A percentile compares a stretch with the other conserved stretches of the same genome.
phyloP scores from a whole-genome alignment of 2,888 invertebrate genomes.

The Tryphoninae sp. region DNA sequence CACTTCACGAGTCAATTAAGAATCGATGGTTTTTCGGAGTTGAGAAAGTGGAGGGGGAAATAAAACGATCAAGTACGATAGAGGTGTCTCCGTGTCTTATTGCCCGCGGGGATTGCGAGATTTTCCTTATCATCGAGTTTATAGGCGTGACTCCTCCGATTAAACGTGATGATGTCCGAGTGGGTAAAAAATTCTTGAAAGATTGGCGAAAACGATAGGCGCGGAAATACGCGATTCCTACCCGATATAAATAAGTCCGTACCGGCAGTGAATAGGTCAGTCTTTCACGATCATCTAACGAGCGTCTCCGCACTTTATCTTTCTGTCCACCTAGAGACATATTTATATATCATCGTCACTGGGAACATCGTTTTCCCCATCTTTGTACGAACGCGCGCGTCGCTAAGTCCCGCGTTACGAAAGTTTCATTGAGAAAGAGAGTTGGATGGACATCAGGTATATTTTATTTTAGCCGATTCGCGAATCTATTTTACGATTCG shows the following conservation, averaged over 20 bases:
- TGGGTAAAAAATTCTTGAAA: slow-evolving; percentile 1
- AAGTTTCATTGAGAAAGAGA: slow-evolving; percentile 51
- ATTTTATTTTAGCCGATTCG: neutral
- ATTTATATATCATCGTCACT: slow-evolving; percentile 1
- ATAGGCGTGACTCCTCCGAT: slow-evolving; percentile 40
- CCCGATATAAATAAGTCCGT: slow-evolving; percentile 51
- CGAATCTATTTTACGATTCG: neutral
- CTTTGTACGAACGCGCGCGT: slow-evolving; percentile 32
- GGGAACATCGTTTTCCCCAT: slow-evolving; percentile 6
- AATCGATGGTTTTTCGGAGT: no score
- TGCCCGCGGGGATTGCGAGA: slow-evolving; percentile 22
- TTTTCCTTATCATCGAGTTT: slow-evolving; percentile 50
- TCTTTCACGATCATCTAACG: slow-evolving; percentile 53
- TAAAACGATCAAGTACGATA: neutral
- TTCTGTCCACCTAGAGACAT: slow-evolving; percentile 5
- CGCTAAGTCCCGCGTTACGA: slow-evolving; percentile 37
- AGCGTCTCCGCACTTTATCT: slow-evolving; percentile 31
- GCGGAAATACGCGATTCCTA: slow-evolving; percentile 44
- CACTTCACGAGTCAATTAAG: no score
- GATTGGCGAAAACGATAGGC: slow-evolving; percentile 52
- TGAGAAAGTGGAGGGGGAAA: neutral
- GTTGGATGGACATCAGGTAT: slow-evolving; percentile 44
- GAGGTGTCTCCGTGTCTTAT: slow-evolving; percentile 26
- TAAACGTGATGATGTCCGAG: slow-evolving; percentile 18
- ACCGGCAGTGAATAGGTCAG: slow-evolving; percentile 50